phyloP scores from a whole-genome alignment of 2,888 invertebrate species.

The Hypolimnas misippus region DNA sequence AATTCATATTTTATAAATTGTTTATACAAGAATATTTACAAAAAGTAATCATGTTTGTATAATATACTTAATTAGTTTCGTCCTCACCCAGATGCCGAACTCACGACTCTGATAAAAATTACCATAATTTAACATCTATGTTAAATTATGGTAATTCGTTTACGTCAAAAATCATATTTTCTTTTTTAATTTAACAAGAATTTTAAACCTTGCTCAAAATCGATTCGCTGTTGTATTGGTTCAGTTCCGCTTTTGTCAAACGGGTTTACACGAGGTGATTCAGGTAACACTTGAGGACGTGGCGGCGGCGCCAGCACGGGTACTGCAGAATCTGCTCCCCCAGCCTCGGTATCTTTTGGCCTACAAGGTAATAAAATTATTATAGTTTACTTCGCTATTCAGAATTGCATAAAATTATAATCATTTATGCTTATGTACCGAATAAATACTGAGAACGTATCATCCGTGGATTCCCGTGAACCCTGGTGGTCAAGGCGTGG shows the following conservation, averaged over 20 bases:
- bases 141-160: too few relatives aligned
- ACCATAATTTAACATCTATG: too few relatives aligned
- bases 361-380: constrained; percentile 55
- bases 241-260: constrained; percentile 86
- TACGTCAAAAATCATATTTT: too few relatives aligned
- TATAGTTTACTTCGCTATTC: neutral
- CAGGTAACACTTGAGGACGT: constrained; percentile 74
- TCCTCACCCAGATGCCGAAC: too few relatives aligned
- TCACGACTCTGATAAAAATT: too few relatives aligned
- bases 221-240: constrained; percentile 53
- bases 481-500: constrained; percentile 85
- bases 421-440: constrained; percentile 77
- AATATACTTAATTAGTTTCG: neutral
- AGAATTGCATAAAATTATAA: neutral
- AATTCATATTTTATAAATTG: too few relatives aligned
- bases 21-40: too few relatives aligned
- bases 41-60: too few relatives aligned
- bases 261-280: constrained; percentile 89
- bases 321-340: constrained; percentile 66
- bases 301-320: constrained; percentile 92
- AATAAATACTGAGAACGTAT: constrained; percentile 92
- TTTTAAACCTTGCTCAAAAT: constrained; percentile 41
- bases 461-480: constrained; percentile 91
- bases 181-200: too few relatives aligned
- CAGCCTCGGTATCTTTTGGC: constrained; percentile 77